phyloP scores from a whole-genome alignment of 2,797 vertebrate species.

The Paguma larvata region DNA sequence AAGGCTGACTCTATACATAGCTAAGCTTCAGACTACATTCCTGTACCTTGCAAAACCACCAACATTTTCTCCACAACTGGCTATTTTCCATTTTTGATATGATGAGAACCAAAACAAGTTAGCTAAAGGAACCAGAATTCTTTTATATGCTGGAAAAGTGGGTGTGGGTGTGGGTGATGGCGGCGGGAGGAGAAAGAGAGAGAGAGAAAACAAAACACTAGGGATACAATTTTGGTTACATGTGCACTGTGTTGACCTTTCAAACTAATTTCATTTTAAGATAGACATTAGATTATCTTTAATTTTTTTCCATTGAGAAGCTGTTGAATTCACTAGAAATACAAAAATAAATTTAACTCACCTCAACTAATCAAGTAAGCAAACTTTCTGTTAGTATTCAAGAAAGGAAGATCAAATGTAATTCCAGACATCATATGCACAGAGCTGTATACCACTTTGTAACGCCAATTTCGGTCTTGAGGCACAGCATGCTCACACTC shows the following conservation, averaged over 20 bases:
- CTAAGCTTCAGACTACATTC: slow-evolving; percentile 71
- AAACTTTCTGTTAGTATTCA: not conserved
- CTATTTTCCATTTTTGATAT: slow-evolving; percentile 77
- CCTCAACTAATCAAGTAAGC: slow-evolving; percentile 54
- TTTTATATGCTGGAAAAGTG: slow-evolving; percentile 54
- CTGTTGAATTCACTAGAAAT: slow-evolving; percentile 24
- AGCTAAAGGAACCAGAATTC: slow-evolving; percentile 31
- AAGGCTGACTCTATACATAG: slow-evolving; percentile 73
- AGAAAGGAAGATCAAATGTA: slow-evolving; percentile 67
- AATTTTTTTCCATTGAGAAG: slow-evolving; percentile 69
- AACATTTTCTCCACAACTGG: slow-evolving; percentile 73
- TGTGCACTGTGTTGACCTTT: not conserved
- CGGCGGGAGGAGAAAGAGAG: not conserved
- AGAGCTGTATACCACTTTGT: not conserved
- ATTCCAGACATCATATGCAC: not conserved
- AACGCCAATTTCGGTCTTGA: not conserved
- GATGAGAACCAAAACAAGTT: slow-evolving; percentile 63
- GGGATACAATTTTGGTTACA: not conserved
- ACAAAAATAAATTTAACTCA: slow-evolving; percentile 59
- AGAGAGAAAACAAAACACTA: not conserved
- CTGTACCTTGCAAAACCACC: slow-evolving; percentile 68
- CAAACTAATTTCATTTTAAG: slow-evolving; percentile 59
- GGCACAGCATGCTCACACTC: not conserved
- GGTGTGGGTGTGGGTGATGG: no score
- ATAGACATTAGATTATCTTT: not conserved